Percentiles rank a stretch among this genome's conserved stretches.
Conservation (phyloP, 2,888 invertebrate genomes). For the Leptinotarsa tumamoca region DNA sequence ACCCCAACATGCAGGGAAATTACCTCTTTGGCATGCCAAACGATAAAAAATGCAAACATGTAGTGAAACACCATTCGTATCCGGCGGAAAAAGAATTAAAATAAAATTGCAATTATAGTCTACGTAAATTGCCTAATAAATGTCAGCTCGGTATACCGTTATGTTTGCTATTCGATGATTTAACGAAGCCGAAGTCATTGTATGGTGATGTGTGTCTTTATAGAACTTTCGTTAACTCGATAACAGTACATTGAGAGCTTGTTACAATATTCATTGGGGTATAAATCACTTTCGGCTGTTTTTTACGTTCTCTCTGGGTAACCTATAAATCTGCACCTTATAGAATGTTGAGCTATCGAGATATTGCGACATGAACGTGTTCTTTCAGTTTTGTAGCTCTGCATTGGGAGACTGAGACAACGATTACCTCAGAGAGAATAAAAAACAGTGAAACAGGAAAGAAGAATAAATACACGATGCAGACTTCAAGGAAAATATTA, state of each 20-base stretch:
- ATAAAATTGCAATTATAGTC: slow-evolving; percentile 41
- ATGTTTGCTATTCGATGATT: slow-evolving; percentile 24
- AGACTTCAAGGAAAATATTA: too few relatives aligned
- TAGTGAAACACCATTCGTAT: slow-evolving; percentile 20
- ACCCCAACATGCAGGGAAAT: neutral
- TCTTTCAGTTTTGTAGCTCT: too few relatives aligned
- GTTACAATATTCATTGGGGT: slow-evolving; percentile 12
- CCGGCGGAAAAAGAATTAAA: slow-evolving; percentile 43
- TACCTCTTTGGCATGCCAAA: neutral
- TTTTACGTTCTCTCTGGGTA: neutral
- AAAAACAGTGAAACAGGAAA: too few relatives aligned
- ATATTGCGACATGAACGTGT: too few relatives aligned
- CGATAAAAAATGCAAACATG: slow-evolving; percentile 11
- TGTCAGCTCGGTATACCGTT: slow-evolving; percentile 26
- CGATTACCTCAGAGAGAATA: too few relatives aligned
- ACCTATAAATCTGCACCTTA: neutral
- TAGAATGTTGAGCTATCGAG: too few relatives aligned
- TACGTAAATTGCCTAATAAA: slow-evolving; percentile 41
- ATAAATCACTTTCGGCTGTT: slow-evolving; percentile 12
- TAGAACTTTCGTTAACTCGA: slow-evolving; percentile 15
- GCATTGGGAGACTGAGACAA: too few relatives aligned
- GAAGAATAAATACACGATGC: too few relatives aligned
- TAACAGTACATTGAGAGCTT: slow-evolving; percentile 15
- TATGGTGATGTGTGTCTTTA: slow-evolving; percentile 13
- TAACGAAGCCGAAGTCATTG: slow-evolving; percentile 19